A percentile compares a stretch with the other conserved stretches of the same genome.
phyloP scores from a whole-genome alignment of 2,888 invertebrate species.

The Drosophila testacea region DNA sequence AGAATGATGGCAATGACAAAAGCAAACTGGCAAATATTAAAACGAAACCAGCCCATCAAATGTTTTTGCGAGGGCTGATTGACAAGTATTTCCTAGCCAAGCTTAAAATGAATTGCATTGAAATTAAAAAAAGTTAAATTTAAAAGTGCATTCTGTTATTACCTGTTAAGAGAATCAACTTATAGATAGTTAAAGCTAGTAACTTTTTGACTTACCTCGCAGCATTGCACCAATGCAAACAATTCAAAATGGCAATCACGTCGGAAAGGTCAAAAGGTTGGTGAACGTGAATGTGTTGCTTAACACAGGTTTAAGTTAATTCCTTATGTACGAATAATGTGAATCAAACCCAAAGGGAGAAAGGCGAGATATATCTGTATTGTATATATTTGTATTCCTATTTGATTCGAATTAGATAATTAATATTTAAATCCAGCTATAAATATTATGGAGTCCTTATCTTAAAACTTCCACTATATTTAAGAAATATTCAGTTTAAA shows the following conservation, averaged over 20 bases:
- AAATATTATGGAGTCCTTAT: no score
- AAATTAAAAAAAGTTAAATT: no score
- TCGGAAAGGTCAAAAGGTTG: slow-evolving; percentile 57
- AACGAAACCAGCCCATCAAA: slow-evolving; percentile 31
- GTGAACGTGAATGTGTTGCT: slow-evolving; percentile 45
- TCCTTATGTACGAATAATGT: slow-evolving; percentile 30
- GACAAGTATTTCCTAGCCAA: neutral
- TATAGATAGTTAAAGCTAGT: neutral
- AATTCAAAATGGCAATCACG: slow-evolving; percentile 65
- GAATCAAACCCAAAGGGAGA: slow-evolving; percentile 28
- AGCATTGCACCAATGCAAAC: slow-evolving; percentile 5
- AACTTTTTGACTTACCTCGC: slow-evolving; percentile 23
- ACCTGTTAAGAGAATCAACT: no score
- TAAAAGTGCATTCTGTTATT: no score
- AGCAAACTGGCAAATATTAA: slow-evolving; percentile 42
- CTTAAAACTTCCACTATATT: no score
- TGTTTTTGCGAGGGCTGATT: slow-evolving; percentile 21
- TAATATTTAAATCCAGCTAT: no score
- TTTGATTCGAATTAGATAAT: no score
- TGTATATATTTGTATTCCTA: neutral
- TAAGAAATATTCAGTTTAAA: no score
- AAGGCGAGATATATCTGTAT: neutral
- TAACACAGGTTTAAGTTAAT: slow-evolving; percentile 49
- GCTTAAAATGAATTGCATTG: neutral
- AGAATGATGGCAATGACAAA: slow-evolving; percentile 21